A percentile compares a stretch with the other conserved stretches of the same genome.
These are phyloP conservation scores for Peromyscus attwateri DNA, from an alignment of 2,797 vertebrate species.

Conservation along the genomic window DNA sequence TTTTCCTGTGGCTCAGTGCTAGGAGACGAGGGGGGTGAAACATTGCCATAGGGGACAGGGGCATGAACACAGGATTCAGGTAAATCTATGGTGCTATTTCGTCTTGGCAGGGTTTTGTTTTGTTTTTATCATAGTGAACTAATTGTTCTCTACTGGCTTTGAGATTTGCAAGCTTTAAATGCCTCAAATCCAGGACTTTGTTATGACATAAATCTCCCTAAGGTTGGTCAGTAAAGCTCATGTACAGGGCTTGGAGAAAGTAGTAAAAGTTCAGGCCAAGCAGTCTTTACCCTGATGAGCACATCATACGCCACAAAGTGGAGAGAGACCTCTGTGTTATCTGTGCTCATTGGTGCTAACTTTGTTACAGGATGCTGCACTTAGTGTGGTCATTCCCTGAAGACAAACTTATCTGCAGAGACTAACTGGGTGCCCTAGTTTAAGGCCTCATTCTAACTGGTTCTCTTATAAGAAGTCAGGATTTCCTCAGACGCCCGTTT, in stretches of 20 bases:
- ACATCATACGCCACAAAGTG: background rate
- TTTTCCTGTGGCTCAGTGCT: background rate
- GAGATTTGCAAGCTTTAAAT: conserved; percentile 65
- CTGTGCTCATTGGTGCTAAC: background rate
- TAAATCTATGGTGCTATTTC: background rate
- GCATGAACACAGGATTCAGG: background rate
- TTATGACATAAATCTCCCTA: conserved; percentile 63
- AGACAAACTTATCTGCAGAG: background rate
- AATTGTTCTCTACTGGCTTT: background rate
- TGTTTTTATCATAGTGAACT: conserved; percentile 36
- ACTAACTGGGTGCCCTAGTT: background rate
- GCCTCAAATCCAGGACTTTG: conserved; percentile 61
- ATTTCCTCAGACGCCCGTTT: background rate
- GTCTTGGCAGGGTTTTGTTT: background rate
- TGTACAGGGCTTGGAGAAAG: background rate
- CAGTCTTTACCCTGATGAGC: background rate
- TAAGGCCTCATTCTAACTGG: background rate
- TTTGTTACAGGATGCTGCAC: background rate
- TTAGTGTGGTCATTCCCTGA: background rate
- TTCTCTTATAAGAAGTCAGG: background rate
- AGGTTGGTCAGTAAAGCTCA: conserved; percentile 22
- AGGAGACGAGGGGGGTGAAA: background rate
- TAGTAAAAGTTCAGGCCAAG: background rate
- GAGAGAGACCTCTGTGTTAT: background rate
- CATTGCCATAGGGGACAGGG: background rate